A percentile compares a stretch with the other conserved stretches of the same genome.
Evolutionary conservation across 2,113 vertebrate species (phyloP).

Genomic region (pig (Sus scrofa)): T2T-Sscrofa CM000824.6:53516001-53516500

Average conservation of each 20-base stretch:
- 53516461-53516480: neutral
- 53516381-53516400: neutral
- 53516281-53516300: fast-evolving
- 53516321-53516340: fast-evolving
- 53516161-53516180: neutral
- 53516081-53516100: no score
- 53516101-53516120: no score
- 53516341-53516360: neutral
- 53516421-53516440: neutral
- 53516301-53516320: neutral
- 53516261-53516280: fast-evolving
- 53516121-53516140: no score
- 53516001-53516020: no score
- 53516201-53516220: neutral
- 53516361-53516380: neutral
- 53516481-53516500: neutral
- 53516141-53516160: neutral
- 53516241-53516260: fast-evolving
- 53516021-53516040: no score
- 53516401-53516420: neutral
- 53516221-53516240: neutral
- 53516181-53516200: neutral
- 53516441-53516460: neutral
- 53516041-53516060: no score
- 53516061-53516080: no score